phyloP scores from a whole-genome alignment of 2,113 vertebrate species.

The Phyllostomus discolor region DNA sequence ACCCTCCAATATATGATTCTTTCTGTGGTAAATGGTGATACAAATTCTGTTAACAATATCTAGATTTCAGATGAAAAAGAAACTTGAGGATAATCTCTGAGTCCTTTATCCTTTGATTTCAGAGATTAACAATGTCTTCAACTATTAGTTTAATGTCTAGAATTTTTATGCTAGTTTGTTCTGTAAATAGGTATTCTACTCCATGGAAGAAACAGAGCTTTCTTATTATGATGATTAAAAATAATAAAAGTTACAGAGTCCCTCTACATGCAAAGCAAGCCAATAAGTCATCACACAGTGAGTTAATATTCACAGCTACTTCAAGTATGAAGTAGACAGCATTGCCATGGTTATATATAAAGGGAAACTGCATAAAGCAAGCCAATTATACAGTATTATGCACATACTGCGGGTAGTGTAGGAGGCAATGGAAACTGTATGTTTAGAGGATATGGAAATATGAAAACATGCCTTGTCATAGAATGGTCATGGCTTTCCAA shows the following conservation, averaged over 20 bases:
- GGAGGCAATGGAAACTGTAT: not conserved
- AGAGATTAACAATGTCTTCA: not conserved
- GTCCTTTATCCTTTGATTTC: conserved; percentile 22
- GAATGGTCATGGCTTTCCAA: not conserved
- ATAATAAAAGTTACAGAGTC: not conserved
- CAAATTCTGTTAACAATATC: not conserved
- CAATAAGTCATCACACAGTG: conserved; percentile 10
- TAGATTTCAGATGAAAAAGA: conserved; percentile 39
- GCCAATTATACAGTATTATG: not conserved
- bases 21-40: not conserved
- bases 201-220: conserved; percentile 16
- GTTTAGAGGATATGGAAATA: not conserved
- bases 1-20: not conserved
- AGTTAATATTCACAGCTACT: conserved; percentile 36
- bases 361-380: conserved; percentile 17
- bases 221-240: conserved; percentile 20
- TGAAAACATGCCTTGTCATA: not conserved
- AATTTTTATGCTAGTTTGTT: conserved; percentile 27
- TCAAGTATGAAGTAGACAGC: conserved; percentile 37
- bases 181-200: not conserved
- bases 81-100: not conserved
- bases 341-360: conserved; percentile 49
- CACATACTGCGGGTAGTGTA: not conserved
- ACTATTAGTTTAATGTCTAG: not conserved
- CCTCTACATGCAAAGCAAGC: not conserved